Conservation (phyloP, 2,113 vertebrate genomes). For the Meleagris gallopavo region DNA sequence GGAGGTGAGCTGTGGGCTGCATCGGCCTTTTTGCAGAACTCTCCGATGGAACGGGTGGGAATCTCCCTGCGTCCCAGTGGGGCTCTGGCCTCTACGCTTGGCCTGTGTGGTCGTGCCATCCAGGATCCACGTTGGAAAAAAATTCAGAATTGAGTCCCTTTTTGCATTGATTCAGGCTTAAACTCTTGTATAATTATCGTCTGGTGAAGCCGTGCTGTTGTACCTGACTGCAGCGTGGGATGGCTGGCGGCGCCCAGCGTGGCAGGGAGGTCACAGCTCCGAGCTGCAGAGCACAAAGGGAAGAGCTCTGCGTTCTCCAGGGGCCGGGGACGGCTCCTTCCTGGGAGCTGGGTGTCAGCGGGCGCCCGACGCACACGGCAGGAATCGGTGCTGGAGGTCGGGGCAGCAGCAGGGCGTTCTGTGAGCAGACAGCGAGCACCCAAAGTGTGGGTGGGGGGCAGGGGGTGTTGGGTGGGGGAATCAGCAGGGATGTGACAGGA, state of each 20-base stretch:
- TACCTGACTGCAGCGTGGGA: neutral
- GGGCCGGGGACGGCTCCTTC: neutral
- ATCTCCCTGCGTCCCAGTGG: neutral
- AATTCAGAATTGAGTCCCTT: neutral
- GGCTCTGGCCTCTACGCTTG: neutral
- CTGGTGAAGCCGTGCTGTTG: neutral
- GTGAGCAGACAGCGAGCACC: neutral
- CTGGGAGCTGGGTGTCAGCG: neutral
- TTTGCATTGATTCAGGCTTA: neutral
- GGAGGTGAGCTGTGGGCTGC: fast-evolving
- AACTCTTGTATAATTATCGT: neutral
- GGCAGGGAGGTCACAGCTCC: neutral
- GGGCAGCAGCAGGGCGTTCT: neutral
- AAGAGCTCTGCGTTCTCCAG: neutral
- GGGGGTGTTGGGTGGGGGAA: neutral
- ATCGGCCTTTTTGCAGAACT: fast-evolving
- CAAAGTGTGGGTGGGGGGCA: neutral
- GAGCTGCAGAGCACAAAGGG: neutral
- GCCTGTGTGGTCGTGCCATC: neutral
- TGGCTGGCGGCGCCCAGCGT: neutral
- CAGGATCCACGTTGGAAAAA: neutral
- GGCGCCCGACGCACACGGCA: too few relatives aligned
- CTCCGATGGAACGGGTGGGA: neutral
- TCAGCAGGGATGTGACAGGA: fast-evolving
- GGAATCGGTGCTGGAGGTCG: neutral